phyloP scores from a whole-genome alignment of 2,888 invertebrate species.

The Nomada hirtipes region DNA sequence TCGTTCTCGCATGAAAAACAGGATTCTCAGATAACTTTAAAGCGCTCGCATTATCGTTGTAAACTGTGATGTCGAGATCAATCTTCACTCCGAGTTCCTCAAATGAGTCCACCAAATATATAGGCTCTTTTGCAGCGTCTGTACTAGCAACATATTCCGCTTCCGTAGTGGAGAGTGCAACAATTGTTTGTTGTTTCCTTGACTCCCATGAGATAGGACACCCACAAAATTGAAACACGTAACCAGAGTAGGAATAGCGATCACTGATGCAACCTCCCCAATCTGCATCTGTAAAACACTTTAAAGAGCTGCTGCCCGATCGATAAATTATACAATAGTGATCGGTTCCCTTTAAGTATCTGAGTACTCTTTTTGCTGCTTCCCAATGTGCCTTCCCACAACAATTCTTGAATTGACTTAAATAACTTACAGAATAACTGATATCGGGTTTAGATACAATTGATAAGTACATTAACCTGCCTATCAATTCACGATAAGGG shows the following conservation, averaged over 20 bases:
- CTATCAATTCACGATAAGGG: conserved; percentile 28
- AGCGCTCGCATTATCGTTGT: conserved; percentile 20
- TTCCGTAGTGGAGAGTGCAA: conserved; percentile 18
- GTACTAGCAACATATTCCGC: conserved; percentile 17
- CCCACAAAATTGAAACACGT: conserved; percentile 5
- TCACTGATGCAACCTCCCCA: conserved; percentile 16
- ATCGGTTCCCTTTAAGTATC: conserved; percentile 14
- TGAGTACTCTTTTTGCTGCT: conserved; percentile 18
- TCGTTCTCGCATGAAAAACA: conserved; percentile 7
- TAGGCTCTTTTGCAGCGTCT: conserved; percentile 12
- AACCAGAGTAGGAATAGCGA: conserved; percentile 8
- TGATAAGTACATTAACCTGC: conserved; percentile 30
- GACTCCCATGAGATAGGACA: conserved; percentile 18
- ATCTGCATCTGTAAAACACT: conserved; percentile 34
- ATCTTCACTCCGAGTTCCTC: background rate
- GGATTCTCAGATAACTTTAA: conserved; percentile 10
- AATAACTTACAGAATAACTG: conserved; percentile 19
- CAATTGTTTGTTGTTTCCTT: conserved; percentile 10
- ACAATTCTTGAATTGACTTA: conserved; percentile 20
- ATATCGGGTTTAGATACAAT: conserved; percentile 32
- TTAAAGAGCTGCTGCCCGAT: background rate
- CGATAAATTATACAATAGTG: conserved; percentile 20
- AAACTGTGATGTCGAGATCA: background rate
- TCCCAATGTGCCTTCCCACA: conserved; percentile 5
- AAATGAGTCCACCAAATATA: background rate